phyloP scores from a whole-genome alignment of 1,140 invertebrate genomes.

The Lucilia cuprina region DNA sequence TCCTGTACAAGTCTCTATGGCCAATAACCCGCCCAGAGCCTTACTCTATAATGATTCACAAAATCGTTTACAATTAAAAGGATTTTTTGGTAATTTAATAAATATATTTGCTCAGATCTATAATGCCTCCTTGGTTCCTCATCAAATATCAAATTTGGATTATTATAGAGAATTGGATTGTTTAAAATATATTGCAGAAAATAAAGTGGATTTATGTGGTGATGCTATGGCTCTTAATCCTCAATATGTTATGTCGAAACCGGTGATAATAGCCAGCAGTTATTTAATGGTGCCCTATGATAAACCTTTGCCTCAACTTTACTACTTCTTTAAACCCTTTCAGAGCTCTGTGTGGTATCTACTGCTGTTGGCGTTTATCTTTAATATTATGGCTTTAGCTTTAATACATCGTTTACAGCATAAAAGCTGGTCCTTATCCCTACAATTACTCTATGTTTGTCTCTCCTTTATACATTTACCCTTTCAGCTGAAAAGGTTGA shows the following conservation, averaged over 20 bases:
- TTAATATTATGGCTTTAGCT: background rate
- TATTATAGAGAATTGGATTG: constrained; percentile 5
- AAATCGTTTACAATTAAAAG: background rate
- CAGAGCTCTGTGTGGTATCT: background rate
- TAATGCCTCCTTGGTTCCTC: background rate
- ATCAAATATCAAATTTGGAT: background rate
- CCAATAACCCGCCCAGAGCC: background rate
- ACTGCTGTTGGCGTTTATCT: background rate
- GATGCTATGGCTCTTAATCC: background rate
- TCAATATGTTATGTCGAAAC: background rate
- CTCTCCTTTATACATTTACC: background rate
- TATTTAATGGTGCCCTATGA: background rate
- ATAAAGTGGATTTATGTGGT: background rate
- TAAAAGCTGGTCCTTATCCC: background rate
- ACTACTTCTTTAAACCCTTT: constrained; percentile 2
- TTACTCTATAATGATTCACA: background rate
- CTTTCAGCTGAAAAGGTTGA: background rate
- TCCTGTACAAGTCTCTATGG: background rate
- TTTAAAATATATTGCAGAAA: background rate
- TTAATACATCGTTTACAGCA: background rate
- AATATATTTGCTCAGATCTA: background rate
- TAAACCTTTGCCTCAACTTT: background rate
- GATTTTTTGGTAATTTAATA: background rate
- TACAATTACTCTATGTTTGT: background rate
- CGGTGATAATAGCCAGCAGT: background rate